Evolutionary conservation across 2,888 invertebrate genomes (phyloP).

Genomic region (Leptothorax acervorum): DNA sequence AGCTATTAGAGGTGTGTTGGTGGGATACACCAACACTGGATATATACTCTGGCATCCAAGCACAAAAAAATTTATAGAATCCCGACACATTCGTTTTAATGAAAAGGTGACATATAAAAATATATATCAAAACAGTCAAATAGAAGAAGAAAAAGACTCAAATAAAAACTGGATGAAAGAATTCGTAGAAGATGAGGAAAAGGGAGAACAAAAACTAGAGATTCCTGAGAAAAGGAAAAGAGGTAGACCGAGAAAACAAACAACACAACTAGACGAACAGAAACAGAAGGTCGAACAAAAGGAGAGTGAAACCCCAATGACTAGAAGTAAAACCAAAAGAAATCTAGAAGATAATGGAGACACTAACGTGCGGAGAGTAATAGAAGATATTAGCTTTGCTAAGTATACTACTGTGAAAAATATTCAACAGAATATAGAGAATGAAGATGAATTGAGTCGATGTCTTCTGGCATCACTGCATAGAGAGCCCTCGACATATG

Average conservation of each 20-base stretch:
- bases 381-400: no score
- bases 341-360: no score
- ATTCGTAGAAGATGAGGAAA: no score
- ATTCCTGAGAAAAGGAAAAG: background rate
- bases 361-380: no score
- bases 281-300: no score
- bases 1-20: background rate
- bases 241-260: background rate
- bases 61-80: background rate
- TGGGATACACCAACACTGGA: background rate
- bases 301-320: background rate
- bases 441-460: no score
- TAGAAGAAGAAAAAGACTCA: background rate
- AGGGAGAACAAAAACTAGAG: no score
- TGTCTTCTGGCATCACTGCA: no score
- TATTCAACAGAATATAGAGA: background rate
- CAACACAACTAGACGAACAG: no score
- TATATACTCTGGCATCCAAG: background rate
- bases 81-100: no score
- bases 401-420: background rate
- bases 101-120: background rate
- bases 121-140: background rate
- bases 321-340: background rate
- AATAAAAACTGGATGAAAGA: no score
- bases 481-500: no score